Base-by-base conservation (phyloP, 2,113 vertebrate genomes). In the Alethe castanea region DNA sequence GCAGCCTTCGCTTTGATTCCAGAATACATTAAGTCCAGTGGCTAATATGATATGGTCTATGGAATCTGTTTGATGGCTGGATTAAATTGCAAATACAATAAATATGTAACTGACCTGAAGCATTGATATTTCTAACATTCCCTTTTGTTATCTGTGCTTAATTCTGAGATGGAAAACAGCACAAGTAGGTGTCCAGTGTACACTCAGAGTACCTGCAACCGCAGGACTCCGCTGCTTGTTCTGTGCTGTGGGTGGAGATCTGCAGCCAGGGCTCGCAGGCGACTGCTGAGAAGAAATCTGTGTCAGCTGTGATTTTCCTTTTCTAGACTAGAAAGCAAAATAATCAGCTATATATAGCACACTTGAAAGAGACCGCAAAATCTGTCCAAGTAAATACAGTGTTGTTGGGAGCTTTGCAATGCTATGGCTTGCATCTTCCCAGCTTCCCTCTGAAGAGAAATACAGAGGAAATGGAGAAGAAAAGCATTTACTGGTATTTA, bases 291-390 rank as follows among this genome's bases (percentile, higher is more conserved):
- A 91, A 86, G 72, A 94, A 95, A 97, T 84, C 82, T 92, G 87
- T 97, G 90, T 96, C 97, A 95, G 86, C 92, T 93, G 81, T 67
- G 80, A 72, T 95, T 86, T 81, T 81, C 64, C 81, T 90, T 83
- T 84, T 85, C 60, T 64, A 53, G 80, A 69, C 84, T 82, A n/a
- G 80, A 29, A 93, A 93, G 92, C 88, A 85, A 97, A 96, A 88
- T 84, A 86, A 88, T 94, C 47, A 28, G 29, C 89, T 93, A 94
- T 94, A 90, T 96, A 93, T 96, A 97, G 92, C 72, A 44, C 52
- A 53, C 76, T 93, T 45, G n/a, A 96, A 96, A 94, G 90, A 86
- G 86, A 78, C 45, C 15, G 25, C 60, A 81, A 60, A 96, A 86
- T 81, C 76, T 72, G 45, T 56, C 64, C 45, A 22, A 80, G 38